Conservation (phyloP, 2,113 vertebrate species). For the Coptodon bakossiorum region DNA sequence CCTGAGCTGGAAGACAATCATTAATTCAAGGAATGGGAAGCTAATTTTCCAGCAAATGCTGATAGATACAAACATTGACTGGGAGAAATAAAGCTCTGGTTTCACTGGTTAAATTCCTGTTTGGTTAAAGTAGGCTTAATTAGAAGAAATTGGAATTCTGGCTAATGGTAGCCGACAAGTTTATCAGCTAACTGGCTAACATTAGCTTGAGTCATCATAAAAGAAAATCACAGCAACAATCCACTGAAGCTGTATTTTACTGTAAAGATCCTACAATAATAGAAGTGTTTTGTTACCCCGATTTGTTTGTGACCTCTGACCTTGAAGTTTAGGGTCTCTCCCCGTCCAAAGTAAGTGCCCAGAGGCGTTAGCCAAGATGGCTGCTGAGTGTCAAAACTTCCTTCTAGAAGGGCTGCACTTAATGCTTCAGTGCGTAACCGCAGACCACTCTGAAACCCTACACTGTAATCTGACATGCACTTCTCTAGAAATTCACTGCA, state of each 20-base stretch:
- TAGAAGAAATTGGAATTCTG: not conserved
- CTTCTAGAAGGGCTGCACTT: not conserved
- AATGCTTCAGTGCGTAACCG: not conserved
- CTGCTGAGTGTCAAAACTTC: not conserved
- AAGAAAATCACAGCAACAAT: not conserved
- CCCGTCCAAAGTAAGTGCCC: not conserved
- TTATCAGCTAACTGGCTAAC: not conserved
- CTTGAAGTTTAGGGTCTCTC: not conserved
- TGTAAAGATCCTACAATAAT: not conserved
- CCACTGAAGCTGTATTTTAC: not conserved
- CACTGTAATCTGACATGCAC: not conserved
- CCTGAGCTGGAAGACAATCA: not conserved
- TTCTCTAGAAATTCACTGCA: not conserved
- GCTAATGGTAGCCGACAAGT: not conserved
- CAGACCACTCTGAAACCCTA: not conserved
- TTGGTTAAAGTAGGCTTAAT: not conserved
- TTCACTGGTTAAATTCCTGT: not conserved
- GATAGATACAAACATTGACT: not conserved
- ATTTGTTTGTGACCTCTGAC: not conserved
- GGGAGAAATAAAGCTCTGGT: not conserved
- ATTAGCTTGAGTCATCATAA: not conserved
- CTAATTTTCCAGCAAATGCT: not conserved
- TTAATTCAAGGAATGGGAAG: not conserved
- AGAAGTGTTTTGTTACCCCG: fast-evolving
- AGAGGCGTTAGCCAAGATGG: not conserved